Evolutionary conservation across 2,888 invertebrate genomes (phyloP).

Genomic region (Hypomecis punctinalis): DNA sequence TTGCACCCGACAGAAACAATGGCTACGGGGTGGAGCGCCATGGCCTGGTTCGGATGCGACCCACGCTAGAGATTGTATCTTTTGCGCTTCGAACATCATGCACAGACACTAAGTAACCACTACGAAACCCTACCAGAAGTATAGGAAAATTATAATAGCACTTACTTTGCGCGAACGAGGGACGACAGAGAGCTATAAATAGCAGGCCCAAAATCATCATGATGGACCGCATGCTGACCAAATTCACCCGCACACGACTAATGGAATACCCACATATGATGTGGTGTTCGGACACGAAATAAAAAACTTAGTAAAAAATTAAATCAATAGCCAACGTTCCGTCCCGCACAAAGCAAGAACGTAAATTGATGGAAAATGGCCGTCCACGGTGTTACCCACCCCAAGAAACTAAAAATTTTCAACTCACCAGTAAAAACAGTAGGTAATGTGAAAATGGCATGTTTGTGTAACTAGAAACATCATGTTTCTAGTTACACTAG

Average conservation of each 20-base stretch:
- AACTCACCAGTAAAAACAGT: no score
- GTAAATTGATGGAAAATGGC: no score
- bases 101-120: neutral
- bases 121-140: neutral
- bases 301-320: slow-evolving; percentile 2
- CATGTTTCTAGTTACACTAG: no score
- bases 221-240: slow-evolving; percentile 45
- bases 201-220: slow-evolving; percentile 50
- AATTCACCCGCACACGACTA: slow-evolving; percentile 12
- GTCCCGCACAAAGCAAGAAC: no score
- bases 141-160: slow-evolving; percentile 20
- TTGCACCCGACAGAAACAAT: slow-evolving; percentile 25
- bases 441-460: no score
- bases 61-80: no score
- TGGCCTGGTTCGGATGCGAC: neutral
- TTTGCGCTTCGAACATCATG: neutral
- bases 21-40: neutral
- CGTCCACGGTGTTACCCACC: no score
- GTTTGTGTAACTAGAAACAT: no score
- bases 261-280: slow-evolving; percentile 3
- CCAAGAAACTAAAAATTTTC: no score
- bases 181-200: slow-evolving; percentile 60
- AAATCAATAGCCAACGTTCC: neutral
- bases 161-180: slow-evolving; percentile 61
- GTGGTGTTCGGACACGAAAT: neutral